A percentile compares a stretch with the other conserved stretches of the same genome.
phyloP scores from a whole-genome alignment of 2,113 vertebrate genomes.

The Axis porcinus region DNA sequence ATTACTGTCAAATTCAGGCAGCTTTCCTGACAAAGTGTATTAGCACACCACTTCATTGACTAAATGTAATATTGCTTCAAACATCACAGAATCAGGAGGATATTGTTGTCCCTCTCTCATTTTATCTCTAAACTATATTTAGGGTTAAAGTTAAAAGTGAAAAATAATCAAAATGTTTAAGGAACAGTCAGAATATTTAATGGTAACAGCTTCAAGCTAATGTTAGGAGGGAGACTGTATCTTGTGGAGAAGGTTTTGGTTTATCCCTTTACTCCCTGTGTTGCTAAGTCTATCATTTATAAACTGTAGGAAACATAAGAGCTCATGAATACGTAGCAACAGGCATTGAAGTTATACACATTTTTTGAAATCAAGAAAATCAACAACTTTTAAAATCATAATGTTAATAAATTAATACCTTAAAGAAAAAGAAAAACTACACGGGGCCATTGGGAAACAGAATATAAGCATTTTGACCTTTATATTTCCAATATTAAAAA shows the following conservation, averaged over 20 bases:
- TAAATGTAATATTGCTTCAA: neutral
- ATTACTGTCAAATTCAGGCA: conserved; percentile 33
- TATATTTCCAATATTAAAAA: neutral
- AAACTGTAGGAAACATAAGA: neutral
- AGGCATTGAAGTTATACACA: neutral
- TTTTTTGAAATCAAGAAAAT: neutral
- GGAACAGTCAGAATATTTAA: neutral
- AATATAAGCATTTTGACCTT: neutral
- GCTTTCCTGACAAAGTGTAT: conserved; percentile 1
- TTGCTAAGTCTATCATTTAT: neutral
- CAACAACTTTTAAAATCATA: neutral
- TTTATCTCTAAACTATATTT: neutral
- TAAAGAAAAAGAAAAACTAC: neutral
- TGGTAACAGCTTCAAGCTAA: neutral
- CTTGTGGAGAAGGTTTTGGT: neutral
- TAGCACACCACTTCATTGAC: accelerated
- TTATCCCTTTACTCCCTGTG: neutral
- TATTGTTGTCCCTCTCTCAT: neutral
- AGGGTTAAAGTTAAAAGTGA: neutral
- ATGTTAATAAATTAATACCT: neutral
- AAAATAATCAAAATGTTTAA: neutral
- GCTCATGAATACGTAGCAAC: neutral
- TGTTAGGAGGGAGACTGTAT: neutral
- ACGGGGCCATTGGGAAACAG: neutral
- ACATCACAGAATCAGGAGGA: neutral